Base-by-base conservation (phyloP, 2,113 vertebrate species). In the Psophia crepitans region DNA sequence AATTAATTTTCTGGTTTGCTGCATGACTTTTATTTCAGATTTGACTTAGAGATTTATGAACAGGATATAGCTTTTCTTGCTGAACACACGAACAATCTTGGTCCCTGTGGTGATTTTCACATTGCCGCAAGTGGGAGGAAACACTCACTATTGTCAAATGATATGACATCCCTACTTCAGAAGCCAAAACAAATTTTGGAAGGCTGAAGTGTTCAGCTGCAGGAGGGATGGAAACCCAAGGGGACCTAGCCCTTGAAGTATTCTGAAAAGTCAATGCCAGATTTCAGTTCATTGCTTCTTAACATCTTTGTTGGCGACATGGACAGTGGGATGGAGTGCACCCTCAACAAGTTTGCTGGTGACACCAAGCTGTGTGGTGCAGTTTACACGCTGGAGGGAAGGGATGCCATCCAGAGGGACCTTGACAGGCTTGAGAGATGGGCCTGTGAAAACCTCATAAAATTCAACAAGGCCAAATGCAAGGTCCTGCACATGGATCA, bases 1-100 rank as follows among this genome's bases (percentile, higher is more conserved):
- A 98, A 98, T 97, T 98, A 94, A 96, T 98, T 97, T 98, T 97
- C 93, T 95, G 64, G 66, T 97, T 97, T 97, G 96, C 94, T 68
- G 65, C 96, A 90, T 91, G 95, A 96, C 90, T 97, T 97, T 97
- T 96, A 97, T 96, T 97, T 97, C 88, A 78, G 94, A 97, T 96
- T 97, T 95, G 75, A 97, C 96, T 97, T 89, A 87, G 93, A 97
- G 97, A 97, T 97, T 97, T 97, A 97, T 87, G 89, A 97, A 87
- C 6, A 12, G 43, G 66, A 94, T 93, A 95, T 83, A 92, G 96
- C 90, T 97, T 96, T 97, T 94, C 91, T 96, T 76, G 49, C 96
- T 95, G 92, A 89, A 97, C 91, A 93, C 90, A 90, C 92, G 87
- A 93, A 77, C 11, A 48, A 20, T 81, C 92, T 95, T 65, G 39